phyloP scores from a whole-genome alignment of 2,113 vertebrate genomes.

The Coturnix japonica region DNA sequence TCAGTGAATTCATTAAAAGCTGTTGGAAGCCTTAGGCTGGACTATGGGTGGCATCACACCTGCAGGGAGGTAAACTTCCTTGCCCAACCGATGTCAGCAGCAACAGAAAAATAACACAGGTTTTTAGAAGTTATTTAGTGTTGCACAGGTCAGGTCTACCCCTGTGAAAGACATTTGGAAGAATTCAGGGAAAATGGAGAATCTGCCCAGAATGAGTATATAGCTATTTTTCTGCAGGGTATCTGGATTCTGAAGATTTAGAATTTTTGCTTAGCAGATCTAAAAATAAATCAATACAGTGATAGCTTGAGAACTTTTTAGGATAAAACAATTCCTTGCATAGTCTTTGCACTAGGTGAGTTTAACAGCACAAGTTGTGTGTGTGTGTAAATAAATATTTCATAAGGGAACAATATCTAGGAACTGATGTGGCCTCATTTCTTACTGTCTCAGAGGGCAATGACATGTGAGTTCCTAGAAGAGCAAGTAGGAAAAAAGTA shows the following conservation, averaged over 20 bases:
- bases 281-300: neutral
- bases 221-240: neutral
- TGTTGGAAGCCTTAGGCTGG: neutral
- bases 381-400: neutral
- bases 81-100: neutral
- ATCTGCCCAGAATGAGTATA: neutral
- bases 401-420: neutral
- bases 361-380: neutral
- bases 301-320: neutral
- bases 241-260: neutral
- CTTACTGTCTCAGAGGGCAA: neutral
- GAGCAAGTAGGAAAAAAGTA: conserved; percentile 17
- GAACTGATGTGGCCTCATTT: neutral
- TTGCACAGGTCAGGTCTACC: neutral
- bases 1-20: neutral
- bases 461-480: conserved; percentile 35
- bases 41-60: neutral
- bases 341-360: neutral
- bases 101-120: neutral
- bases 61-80: neutral
- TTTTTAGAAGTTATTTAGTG: neutral
- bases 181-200: neutral
- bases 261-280: neutral
- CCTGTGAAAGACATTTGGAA: neutral
- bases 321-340: neutral